These are phyloP conservation scores for Ciconia stormi DNA, from an alignment of 2,113 vertebrate genomes.

Conservation along the genomic window DNA sequence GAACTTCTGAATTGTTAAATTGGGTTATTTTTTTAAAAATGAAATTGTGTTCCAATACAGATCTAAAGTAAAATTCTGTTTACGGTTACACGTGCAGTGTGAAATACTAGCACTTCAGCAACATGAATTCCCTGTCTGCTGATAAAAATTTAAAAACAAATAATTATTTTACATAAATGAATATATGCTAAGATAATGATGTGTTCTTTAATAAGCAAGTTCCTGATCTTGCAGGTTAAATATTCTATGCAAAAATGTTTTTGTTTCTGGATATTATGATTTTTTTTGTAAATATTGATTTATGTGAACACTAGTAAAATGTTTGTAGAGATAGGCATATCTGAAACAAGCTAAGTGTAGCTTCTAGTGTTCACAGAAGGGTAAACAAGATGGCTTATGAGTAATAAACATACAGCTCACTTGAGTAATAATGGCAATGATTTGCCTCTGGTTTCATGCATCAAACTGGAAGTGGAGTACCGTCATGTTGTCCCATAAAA, in stretches of 20 bases:
- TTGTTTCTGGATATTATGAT: neutral
- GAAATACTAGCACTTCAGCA: neutral
- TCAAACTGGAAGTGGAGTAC: neutral
- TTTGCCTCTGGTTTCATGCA: neutral
- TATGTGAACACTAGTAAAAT: neutral
- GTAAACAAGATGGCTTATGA: neutral
- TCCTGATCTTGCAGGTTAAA: neutral
- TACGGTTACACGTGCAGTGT: neutral
- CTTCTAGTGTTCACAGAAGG: neutral
- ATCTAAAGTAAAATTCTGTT: slow-evolving; percentile 3
- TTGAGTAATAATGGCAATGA: neutral
- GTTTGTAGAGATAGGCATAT: neutral
- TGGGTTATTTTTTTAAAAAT: slow-evolving; percentile 29
- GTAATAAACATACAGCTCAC: neutral
- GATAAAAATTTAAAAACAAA: neutral
- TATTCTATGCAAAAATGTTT: neutral
- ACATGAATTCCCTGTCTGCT: neutral
- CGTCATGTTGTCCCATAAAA: neutral
- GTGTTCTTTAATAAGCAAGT: neutral
- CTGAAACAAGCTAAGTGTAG: neutral
- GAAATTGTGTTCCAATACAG: slow-evolving; percentile 35
- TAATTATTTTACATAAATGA: neutral
- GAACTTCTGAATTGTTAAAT: slow-evolving; percentile 73
- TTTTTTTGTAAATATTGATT: neutral
- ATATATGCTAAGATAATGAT: neutral